A percentile compares a stretch with the other conserved stretches of the same genome.
Conservation (phyloP, 2,113 vertebrate species). For the Clinocottus analis region DNA sequence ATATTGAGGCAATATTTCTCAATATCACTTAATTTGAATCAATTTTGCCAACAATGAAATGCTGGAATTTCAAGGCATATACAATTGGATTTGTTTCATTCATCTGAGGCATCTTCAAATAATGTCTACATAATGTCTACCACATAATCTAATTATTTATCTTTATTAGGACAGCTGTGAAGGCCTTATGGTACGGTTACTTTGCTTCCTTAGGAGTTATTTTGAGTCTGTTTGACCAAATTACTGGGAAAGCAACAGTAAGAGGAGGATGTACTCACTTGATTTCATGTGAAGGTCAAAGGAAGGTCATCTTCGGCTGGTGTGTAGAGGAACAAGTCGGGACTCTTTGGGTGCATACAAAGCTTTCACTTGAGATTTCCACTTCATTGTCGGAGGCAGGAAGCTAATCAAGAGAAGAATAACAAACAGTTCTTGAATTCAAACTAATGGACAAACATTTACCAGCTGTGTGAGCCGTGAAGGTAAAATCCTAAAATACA, state of each 20-base stretch:
- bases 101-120: constrained; percentile 10
- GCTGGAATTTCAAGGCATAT: constrained; percentile 15
- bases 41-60: constrained; percentile 30
- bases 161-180: not conserved
- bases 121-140: not conserved
- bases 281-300: not conserved
- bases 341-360: not conserved
- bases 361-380: not conserved
- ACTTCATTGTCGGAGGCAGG: not conserved
- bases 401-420: constrained; percentile 5
- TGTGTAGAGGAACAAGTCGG: not conserved
- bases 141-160: not conserved
- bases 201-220: constrained; percentile 14
- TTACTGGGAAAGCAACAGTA: not conserved
- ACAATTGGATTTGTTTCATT: constrained; percentile 2
- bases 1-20: constrained; percentile 58
- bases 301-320: constrained; percentile 47
- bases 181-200: not conserved
- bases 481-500: constrained; percentile 2
- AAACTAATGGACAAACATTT: not conserved
- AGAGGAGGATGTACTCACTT: constrained; percentile 51
- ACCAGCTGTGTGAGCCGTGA: not conserved
- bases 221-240: not conserved
- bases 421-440: not conserved
- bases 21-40: constrained; percentile 53